phyloP scores from a whole-genome alignment of 2,113 vertebrate species.

The Callocephalon fimbriatum region DNA sequence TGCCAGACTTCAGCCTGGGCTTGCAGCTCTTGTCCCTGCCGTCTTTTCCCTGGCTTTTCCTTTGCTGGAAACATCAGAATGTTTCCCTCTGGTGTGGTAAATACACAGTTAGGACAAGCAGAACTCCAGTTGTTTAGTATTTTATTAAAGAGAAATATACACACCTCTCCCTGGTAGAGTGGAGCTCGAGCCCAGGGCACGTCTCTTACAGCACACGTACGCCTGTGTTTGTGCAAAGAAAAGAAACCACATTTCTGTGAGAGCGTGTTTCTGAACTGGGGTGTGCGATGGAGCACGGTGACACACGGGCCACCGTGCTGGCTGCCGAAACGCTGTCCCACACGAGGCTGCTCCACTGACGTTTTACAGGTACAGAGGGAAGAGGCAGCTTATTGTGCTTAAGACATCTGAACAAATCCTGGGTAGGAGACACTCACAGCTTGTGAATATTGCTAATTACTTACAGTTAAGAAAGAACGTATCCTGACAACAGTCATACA shows the following conservation, averaged over 20 bases:
- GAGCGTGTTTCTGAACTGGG: slow-evolving; percentile 25
- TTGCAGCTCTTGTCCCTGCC: neutral
- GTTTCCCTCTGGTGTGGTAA: neutral
- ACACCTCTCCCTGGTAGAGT: slow-evolving; percentile 36
- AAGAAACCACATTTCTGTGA: slow-evolving; percentile 31
- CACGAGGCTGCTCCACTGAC: neutral
- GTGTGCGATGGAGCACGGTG: slow-evolving; percentile 25
- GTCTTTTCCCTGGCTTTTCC: neutral
- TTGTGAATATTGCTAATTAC: slow-evolving; percentile 66
- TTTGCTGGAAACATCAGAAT: neutral
- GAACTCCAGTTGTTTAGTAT: neutral
- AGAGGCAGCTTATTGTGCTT: slow-evolving; percentile 76
- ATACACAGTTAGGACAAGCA: neutral
- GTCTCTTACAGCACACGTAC: neutral
- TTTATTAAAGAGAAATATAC: slow-evolving; percentile 67
- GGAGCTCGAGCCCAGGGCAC: neutral
- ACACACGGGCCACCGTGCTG: neutral
- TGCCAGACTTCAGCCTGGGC: neutral
- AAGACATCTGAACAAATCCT: slow-evolving; percentile 69
- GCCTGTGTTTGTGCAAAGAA: slow-evolving; percentile 67
- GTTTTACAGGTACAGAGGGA: neutral
- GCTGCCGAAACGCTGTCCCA: neutral
- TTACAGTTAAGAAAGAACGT: slow-evolving; percentile 43
- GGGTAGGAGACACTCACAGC: slow-evolving; percentile 67
- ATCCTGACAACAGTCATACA: neutral